phyloP scores from a whole-genome alignment of 1,140 invertebrate genomes.

The Euglossa dilemma region DNA sequence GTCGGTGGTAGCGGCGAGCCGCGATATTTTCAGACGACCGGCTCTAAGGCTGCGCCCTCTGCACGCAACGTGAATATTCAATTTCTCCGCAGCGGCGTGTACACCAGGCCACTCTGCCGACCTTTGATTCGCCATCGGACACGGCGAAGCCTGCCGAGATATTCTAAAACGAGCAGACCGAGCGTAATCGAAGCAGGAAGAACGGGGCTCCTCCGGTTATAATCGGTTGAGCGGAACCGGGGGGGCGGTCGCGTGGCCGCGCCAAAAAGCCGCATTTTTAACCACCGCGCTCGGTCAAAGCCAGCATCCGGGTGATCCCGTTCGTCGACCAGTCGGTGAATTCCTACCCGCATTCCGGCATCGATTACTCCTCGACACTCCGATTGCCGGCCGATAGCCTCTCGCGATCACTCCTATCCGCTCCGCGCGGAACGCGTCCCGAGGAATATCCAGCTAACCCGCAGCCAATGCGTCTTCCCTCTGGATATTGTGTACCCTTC shows the following conservation, averaged over 20 bases:
- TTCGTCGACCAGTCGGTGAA: constrained; percentile 52
- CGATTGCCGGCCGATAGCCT: constrained; percentile 58
- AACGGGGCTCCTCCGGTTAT: too few relatives aligned
- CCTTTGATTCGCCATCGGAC: background rate
- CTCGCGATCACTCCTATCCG: constrained; percentile 7
- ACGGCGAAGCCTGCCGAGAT: too few relatives aligned
- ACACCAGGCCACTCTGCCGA: background rate
- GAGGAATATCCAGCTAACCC: constrained; percentile 20
- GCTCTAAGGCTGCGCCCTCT: constrained; percentile 7
- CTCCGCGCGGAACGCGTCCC: background rate
- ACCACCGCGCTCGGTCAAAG: constrained; percentile 2
- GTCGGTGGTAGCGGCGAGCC: background rate
- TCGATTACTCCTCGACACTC: constrained; percentile 68
- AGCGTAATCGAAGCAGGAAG: background rate
- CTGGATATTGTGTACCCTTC: constrained; percentile 74
- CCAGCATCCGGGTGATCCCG: constrained; percentile 51
- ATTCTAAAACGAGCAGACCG: background rate
- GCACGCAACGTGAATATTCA: constrained; percentile 58
- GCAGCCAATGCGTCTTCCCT: constrained; percentile 71
- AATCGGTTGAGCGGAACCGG: background rate
- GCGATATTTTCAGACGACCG: constrained; percentile 29
- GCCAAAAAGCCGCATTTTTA: constrained; percentile 24
- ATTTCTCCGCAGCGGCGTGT: constrained; percentile 33
- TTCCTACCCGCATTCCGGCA: constrained; percentile 69
- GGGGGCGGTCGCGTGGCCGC: background rate